Percentiles rank a stretch among this genome's conserved stretches.
Conservation (phyloP, 1,140 invertebrate genomes). For the Drosophila takahashii region DNA sequence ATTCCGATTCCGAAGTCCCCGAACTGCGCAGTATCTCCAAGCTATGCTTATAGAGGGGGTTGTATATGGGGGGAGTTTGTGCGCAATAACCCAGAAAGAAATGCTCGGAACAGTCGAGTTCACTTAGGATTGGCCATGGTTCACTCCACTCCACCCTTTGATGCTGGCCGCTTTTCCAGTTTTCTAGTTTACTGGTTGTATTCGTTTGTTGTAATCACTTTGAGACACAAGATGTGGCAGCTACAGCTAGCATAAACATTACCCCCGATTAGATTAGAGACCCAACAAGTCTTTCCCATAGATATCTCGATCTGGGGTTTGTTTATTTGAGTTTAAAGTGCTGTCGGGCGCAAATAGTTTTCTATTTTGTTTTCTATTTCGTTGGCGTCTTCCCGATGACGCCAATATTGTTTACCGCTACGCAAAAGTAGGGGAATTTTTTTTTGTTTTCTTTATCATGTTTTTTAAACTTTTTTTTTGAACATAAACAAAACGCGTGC, state of each 20-base stretch:
- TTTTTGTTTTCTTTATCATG: constrained; percentile 34
- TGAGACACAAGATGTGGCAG: constrained; percentile 28
- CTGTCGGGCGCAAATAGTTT: constrained; percentile 33
- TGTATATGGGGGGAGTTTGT: constrained; percentile 28
- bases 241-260: constrained; percentile 51
- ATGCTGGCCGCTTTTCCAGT: constrained; percentile 42
- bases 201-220: constrained; percentile 53
- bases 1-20: constrained; percentile 2
- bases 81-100: constrained; percentile 64
- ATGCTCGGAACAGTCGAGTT: constrained; percentile 30
- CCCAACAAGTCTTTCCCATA: constrained; percentile 11
- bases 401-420: constrained; percentile 71
- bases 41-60: constrained; percentile 45
- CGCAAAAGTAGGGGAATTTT: constrained; percentile 44
- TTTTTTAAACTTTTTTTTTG: constrained; percentile 31
- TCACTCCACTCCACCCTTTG: constrained; percentile 45
- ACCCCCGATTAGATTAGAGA: constrained; percentile 54
- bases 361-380: constrained; percentile 45
- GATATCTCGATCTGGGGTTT: constrained; percentile 1
- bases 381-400: constrained; percentile 62
- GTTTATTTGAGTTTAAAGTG: constrained; percentile 73
- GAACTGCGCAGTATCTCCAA: constrained; percentile 62
- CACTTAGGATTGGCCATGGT: constrained; percentile 15
- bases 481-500: constrained; percentile 60
- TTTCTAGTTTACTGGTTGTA: background rate